Percentiles rank a stretch among this genome's conserved stretches.
Conservation (phyloP, 2,888 invertebrate species). For the Nymphalis polychloros region DNA sequence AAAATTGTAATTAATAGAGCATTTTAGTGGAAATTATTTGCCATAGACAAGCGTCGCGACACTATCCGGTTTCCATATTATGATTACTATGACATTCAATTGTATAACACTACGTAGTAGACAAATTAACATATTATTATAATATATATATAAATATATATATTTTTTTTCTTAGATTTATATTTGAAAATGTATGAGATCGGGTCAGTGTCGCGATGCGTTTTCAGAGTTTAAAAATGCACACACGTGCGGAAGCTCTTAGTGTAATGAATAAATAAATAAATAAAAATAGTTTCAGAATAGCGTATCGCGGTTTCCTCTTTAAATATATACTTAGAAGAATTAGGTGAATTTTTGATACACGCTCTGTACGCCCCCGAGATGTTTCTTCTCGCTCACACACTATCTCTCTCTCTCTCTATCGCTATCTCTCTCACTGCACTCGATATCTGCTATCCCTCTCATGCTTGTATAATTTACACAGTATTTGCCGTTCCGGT, state of each 20-base stretch:
- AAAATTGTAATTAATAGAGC: constrained; percentile 62
- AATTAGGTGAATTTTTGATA: constrained; percentile 51
- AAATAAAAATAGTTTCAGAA: constrained; percentile 58
- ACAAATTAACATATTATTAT: constrained; percentile 47
- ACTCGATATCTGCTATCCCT: constrained; percentile 37
- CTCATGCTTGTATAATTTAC: constrained; percentile 35
- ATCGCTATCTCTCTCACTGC: constrained; percentile 40
- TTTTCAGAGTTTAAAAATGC: constrained; percentile 43
- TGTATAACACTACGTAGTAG: constrained; percentile 52
- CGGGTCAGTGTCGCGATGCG: constrained; percentile 30
- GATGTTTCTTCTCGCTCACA: constrained; percentile 26
- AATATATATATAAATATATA: constrained; percentile 50
- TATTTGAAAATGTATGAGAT: constrained; percentile 16
- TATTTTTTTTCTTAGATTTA: constrained; percentile 63
- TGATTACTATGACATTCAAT: constrained; percentile 40
- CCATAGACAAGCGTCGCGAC: constrained; percentile 51
- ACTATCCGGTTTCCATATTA: constrained; percentile 46
- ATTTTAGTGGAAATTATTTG: constrained; percentile 61
- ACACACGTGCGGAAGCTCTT: constrained; percentile 50
- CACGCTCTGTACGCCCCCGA: constrained; percentile 61
- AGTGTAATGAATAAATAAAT: constrained; percentile 38
- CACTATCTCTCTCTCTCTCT: constrained; percentile 30
- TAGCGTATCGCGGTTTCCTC: constrained; percentile 48
- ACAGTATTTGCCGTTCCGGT: constrained; percentile 45
- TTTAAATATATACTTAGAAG: constrained; percentile 42